Evolutionary conservation across 2,113 vertebrate genomes (phyloP).

Genomic region (Notechis scutatus): DNA sequence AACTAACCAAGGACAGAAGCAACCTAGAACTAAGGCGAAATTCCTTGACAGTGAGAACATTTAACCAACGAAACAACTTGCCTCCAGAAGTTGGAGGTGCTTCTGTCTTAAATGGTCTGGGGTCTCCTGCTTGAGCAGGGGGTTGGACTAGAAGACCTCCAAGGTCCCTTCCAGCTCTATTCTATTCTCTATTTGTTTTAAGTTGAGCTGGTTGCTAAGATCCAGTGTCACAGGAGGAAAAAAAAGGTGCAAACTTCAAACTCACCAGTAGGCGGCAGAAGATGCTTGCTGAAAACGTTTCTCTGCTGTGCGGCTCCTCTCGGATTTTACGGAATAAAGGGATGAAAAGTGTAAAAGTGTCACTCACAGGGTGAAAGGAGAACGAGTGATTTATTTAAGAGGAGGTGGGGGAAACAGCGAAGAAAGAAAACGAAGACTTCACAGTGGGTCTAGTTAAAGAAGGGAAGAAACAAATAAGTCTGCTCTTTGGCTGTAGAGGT

Average conservation of each 20-base stretch:
- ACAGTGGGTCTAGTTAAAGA: neutral
- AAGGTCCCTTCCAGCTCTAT: too few species aligned
- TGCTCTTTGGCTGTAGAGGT: neutral
- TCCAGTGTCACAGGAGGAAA: fast-evolving
- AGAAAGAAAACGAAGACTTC: neutral
- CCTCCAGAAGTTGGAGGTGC: too few species aligned
- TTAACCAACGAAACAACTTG: too few species aligned
- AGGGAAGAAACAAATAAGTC: neutral
- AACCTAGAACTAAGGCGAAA: too few species aligned
- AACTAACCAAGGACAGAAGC: too few species aligned
- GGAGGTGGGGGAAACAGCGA: neutral
- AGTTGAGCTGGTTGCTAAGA: neutral
- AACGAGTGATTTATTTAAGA: neutral
- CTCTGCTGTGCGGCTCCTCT: neutral
- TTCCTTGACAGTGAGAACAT: too few species aligned
- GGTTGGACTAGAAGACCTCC: too few species aligned
- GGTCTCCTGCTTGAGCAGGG: too few species aligned
- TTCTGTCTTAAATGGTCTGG: too few species aligned
- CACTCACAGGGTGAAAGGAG: neutral
- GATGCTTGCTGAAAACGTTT: neutral
- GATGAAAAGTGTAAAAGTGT: neutral
- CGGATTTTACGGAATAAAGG: neutral
- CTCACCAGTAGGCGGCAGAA: neutral
- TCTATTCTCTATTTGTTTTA: neutral
- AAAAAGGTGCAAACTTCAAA: neutral